Evolutionary conservation across 1,140 invertebrate genomes (phyloP), one percentile per base, ranked within the genome.

Genomic region (Calephelis virginiensis): DNA sequence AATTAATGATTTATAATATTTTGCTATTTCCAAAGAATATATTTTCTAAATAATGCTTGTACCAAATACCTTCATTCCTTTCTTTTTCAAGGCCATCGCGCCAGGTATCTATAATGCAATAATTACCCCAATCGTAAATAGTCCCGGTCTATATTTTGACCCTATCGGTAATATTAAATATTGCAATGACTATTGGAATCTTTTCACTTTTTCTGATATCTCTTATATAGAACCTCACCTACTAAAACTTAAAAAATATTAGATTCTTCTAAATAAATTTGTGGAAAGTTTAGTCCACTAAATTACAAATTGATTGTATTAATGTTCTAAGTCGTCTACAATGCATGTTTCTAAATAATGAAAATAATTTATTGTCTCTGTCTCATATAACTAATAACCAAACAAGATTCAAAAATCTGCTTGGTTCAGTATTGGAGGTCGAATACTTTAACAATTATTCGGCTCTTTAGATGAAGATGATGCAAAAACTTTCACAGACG

Each of bases 381-480:
- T 14, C 49, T 2, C 49, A 53, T 17, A 17, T 53, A 53, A 53
- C 49, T 53, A 17, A 53, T 53, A 53, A 53, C 9, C 14, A 53
- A 53, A 53, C 49, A 17, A 53, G 49, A 28, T 53, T 9, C 14
- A 53, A 53, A 53, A 14, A 13, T 53, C 13, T 14, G 49, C 49
- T 53, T 53, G 49, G 49, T 53, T 53, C 9, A 13, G 49, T 5
- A 53, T 53, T 17, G 49, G 49, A 17, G 49, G 49, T 9, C 49
- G 14, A 53, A 53, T 53, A 10, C 49, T 53, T 53, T 28, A 53
- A 13, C 49, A 53, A 53, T 17, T 53, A 53, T 53, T 53, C 9
- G 49, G 49, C 14, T 53, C 49, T 53, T n/a, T 53, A 53, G 49
- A 53, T 8, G 49, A 53, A 53, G 49, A 53, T 53, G 49, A 53